Conservation (phyloP, 2,888 invertebrate species). For the Laothoe populi region DNA sequence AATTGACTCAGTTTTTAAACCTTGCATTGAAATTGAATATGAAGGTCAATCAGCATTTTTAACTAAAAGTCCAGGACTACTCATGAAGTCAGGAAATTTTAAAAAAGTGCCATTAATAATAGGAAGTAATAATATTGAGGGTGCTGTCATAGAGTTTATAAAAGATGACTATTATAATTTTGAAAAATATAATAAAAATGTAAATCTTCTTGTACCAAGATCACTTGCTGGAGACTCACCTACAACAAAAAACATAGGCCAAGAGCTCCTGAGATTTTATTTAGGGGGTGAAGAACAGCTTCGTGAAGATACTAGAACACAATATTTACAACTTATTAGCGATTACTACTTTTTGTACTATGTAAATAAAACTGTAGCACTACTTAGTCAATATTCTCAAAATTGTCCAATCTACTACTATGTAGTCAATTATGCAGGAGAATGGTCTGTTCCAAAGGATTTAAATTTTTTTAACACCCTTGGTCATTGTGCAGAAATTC, state of each 20-base stretch:
- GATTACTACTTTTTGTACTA: slow-evolving; percentile 75
- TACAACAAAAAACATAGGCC: slow-evolving; percentile 59
- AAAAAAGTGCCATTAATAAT: slow-evolving; percentile 77
- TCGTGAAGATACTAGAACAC: slow-evolving; percentile 61
- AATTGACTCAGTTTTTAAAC: slow-evolving; percentile 67
- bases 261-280: slow-evolving; percentile 69
- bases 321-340: slow-evolving; percentile 70
- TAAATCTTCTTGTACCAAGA: slow-evolving; percentile 63
- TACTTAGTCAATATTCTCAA: slow-evolving; percentile 63
- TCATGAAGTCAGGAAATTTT: slow-evolving; percentile 71
- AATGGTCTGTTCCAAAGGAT: slow-evolving; percentile 63
- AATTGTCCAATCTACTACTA: slow-evolving; percentile 72
- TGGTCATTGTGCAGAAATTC: slow-evolving; percentile 71
- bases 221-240: slow-evolving; percentile 56
- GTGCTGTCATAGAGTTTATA: slow-evolving; percentile 55
- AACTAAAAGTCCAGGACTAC: slow-evolving; percentile 64
- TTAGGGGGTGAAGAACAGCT: slow-evolving; percentile 61
- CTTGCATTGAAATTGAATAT: slow-evolving; percentile 73
- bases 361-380: slow-evolving; percentile 66
- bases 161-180: slow-evolving; percentile 60
- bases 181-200: slow-evolving; percentile 64
- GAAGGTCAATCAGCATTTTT: slow-evolving; percentile 75
- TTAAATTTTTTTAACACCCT: slow-evolving; percentile 59
- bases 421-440: slow-evolving; percentile 66
- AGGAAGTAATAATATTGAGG: slow-evolving; percentile 73